Evolutionary conservation across 2,888 invertebrate genomes (phyloP), one percentile per base, ranked within the genome.

Genomic region (Taphrorychus bicolor): DNA sequence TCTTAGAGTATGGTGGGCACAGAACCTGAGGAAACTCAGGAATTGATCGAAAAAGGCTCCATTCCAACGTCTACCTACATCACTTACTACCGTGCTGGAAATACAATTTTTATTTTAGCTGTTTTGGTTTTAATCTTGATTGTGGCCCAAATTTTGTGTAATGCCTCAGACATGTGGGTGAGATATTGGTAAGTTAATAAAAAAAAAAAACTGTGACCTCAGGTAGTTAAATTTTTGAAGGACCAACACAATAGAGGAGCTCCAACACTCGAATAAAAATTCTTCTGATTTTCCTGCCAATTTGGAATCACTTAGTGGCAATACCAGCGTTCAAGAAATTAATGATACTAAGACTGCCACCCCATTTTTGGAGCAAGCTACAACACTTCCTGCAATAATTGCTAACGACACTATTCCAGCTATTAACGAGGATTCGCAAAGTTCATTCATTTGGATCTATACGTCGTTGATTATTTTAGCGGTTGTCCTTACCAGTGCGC

Each of bases 91-190:
- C 84, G 83, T 69, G 88, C 91, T 2, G 93, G 94, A 57, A 89
- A 87, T 3, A 86, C 87, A 21, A 81, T 85, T 74, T 77, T 83
- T 5, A 78, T 87, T 53, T 80, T 92, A 18, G 22, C 85, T 0
- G 73, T 86, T 5, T 85, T 91, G 2, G 23, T 86, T 0, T 18
- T 89, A 0, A 80, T 87, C 24, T 83, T 90, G 59, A 70, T 92
- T 17, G 71, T 88, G 5, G 91, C 91, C 2, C 93, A 94, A 82
- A 78, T 87, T 19, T 82, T 89, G 61, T 90, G 89, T 64, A 91
- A 92, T 51, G 85, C 88, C 56, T 85, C 87, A 53, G 94, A 94
- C 80, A 89, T 91, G 77, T 94, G 92, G 91, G 85, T 94, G 0
- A 89, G 89, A 1, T 81, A 87, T 75, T 94, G 94, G 94, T 92